These are phyloP conservation scores for Alentia gelatinosa DNA, from an alignment of 2,888 invertebrate genomes.

Conservation along the genomic window DNA sequence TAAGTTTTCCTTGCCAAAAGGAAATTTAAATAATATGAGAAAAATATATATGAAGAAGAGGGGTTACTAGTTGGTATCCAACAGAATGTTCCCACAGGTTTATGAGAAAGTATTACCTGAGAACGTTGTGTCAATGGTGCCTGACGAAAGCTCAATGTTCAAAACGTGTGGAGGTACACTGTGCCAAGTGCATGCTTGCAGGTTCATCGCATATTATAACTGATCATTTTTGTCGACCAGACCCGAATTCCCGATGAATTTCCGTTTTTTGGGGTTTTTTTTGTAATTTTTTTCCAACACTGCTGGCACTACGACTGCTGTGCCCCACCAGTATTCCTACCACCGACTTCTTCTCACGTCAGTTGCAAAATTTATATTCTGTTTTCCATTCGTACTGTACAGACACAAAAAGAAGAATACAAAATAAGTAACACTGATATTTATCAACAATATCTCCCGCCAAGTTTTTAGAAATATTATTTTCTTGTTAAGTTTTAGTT, in stretches of 20 bases:
- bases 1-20: background rate
- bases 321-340: background rate
- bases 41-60: background rate
- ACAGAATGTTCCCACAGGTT: background rate
- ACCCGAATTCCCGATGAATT: no score
- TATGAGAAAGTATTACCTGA: background rate
- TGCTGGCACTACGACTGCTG: background rate
- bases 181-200: no score
- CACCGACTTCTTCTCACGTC: no score
- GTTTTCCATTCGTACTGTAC: background rate
- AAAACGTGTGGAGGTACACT: no score
- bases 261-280: no score
- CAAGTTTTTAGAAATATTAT: no score
- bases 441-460: no score
- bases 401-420: background rate
- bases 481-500: background rate
- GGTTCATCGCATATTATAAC: no score
- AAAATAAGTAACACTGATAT: no score
- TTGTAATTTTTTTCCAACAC: no score
- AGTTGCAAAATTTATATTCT: no score
- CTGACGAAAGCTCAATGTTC: background rate
- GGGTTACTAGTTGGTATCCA: slow-evolving; percentile 34
- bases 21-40: background rate
- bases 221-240: no score
- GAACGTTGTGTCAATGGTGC: background rate